Percentiles rank a stretch among this genome's conserved stretches.
phyloP scores from a whole-genome alignment of 2,888 invertebrate genomes.

The Himalopsyche japonica region DNA sequence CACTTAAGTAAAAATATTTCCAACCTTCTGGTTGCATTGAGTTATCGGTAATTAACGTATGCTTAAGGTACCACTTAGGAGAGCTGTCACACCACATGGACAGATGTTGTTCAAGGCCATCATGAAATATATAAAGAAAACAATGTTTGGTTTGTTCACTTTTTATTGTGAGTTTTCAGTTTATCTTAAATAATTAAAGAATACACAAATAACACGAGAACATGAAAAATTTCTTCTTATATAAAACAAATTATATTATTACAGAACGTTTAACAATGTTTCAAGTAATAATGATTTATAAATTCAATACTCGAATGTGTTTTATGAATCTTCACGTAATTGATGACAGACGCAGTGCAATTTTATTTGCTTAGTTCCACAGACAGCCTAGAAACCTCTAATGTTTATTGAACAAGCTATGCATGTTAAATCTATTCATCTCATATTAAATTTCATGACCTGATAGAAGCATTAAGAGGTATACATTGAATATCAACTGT shows the following conservation, averaged over 20 bases:
- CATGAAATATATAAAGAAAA: background rate
- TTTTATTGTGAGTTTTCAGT: conserved; percentile 22
- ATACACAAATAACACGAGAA: conserved; percentile 39
- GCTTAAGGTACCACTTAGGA: too few relatives aligned
- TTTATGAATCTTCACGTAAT: background rate
- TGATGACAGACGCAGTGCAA: background rate
- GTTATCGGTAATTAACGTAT: too few relatives aligned
- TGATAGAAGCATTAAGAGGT: too few relatives aligned
- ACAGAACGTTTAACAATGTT: background rate
- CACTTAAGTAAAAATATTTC: too few relatives aligned
- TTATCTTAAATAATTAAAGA: conserved; percentile 25
- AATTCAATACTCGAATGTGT: background rate
- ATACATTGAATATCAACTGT: too few relatives aligned
- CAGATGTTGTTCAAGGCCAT: too few relatives aligned
- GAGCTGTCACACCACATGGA: too few relatives aligned
- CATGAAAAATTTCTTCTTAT: conserved; percentile 35
- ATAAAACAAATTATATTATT: conserved; percentile 26
- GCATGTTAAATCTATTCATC: too few relatives aligned
- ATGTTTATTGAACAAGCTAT: too few relatives aligned
- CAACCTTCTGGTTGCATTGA: too few relatives aligned
- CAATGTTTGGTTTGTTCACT: background rate
- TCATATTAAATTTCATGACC: too few relatives aligned
- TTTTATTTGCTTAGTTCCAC: background rate
- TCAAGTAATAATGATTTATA: background rate
- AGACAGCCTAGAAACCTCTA: background rate